Evolutionary conservation across 2,113 vertebrate genomes (phyloP).

Genomic region (Sminthopsis crassicaudata): DNA sequence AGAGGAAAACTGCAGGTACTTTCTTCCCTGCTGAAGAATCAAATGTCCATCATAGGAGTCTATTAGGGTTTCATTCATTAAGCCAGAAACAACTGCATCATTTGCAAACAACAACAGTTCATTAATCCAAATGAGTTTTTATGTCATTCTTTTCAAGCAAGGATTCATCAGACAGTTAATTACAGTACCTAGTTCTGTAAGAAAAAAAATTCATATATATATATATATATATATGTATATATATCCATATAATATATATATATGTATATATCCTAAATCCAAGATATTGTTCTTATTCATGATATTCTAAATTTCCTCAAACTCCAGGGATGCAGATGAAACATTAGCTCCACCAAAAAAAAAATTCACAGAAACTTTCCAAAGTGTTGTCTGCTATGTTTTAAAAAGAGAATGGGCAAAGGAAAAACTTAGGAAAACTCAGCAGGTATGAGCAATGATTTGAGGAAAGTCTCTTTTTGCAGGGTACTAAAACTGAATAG

Average conservation of each 20-base stretch:
- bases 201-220: too few relatives aligned
- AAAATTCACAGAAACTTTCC: neutral
- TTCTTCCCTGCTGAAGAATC: slow-evolving; percentile 23
- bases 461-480: neutral
- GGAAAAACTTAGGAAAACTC: neutral
- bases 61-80: slow-evolving; percentile 63
- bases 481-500: neutral
- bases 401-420: neutral
- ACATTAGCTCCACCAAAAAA: neutral
- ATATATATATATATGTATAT: too few relatives aligned
- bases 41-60: slow-evolving; percentile 41
- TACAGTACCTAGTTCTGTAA: slow-evolving; percentile 69
- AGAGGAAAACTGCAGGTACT: slow-evolving; percentile 34
- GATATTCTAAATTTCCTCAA: neutral
- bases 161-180: slow-evolving; percentile 81
- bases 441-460: neutral
- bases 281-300: neutral
- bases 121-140: slow-evolving; percentile 66
- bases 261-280: too few relatives aligned
- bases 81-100: slow-evolving; percentile 71
- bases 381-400: neutral
- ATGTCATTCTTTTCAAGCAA: slow-evolving; percentile 75
- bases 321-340: neutral
- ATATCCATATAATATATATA: too few relatives aligned
- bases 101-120: slow-evolving; percentile 76